Conservation (phyloP, 2,113 vertebrate species). For the Cynoglossus semilaevis region DNA sequence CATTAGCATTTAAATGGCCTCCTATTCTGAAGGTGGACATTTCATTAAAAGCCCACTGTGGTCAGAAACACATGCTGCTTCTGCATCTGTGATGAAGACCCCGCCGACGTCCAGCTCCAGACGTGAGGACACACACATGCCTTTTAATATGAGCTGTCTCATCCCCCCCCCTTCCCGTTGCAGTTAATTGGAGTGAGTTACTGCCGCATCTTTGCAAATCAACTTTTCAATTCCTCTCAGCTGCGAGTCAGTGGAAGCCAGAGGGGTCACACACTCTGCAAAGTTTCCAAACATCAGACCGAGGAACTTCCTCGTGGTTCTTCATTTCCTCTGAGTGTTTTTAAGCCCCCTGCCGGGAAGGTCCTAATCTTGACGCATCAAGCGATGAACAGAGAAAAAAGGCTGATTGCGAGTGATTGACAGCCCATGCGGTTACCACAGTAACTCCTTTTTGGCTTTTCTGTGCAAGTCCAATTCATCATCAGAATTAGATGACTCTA, state of each 20-base stretch:
- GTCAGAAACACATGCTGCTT: conserved; percentile 64
- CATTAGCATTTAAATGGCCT: conserved; percentile 69
- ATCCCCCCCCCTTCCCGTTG: not conserved
- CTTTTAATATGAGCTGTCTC: conserved; percentile 12
- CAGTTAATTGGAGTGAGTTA: conserved; percentile 7
- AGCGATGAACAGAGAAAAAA: conserved; percentile 75
- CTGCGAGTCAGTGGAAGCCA: conserved; percentile 51
- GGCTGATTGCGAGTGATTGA: conserved; percentile 83
- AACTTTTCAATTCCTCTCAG: conserved; percentile 38
- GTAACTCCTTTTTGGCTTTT: conserved; percentile 76
- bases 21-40: conserved; percentile 49
- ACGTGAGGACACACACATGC: conserved; percentile 9
- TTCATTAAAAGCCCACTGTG: conserved; percentile 54
- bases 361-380: conserved; percentile 80
- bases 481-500: conserved; percentile 74
- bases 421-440: conserved; percentile 77
- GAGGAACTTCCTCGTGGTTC: conserved; percentile 68
- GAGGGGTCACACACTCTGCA: conserved; percentile 58
- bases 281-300: conserved; percentile 79
- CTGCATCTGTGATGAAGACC: conserved; percentile 36
- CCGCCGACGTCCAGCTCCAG: conserved; percentile 21
- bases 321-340: conserved; percentile 78
- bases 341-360: conserved; percentile 71
- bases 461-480: conserved; percentile 77
- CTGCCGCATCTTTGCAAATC: conserved; percentile 18